Evolutionary conservation across 2,888 invertebrate species (phyloP), one percentile per base, ranked within the genome.

Genomic region (Dasypolia templi): DNA sequence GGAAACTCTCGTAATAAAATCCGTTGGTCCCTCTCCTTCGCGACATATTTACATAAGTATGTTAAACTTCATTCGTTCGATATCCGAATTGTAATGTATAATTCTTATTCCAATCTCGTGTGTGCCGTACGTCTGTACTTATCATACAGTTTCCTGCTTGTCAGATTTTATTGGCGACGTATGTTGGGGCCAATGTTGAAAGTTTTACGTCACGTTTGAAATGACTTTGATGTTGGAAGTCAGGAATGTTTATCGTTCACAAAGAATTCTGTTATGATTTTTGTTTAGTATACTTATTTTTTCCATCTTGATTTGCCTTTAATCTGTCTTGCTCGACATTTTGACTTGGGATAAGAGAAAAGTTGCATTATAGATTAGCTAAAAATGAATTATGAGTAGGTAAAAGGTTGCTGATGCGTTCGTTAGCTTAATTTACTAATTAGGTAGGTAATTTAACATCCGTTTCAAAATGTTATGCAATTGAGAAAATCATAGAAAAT

Each of bases 31-130:
- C 85, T 77, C 62, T 77, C 74, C 61, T 74, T 85, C 74, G 72
- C 81, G 85, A 85, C 85, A 84, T 83, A 85, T 84, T 84, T 85
- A 81, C 81, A 85, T 84, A 84, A 83, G 80, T 80, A 80, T 69
- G 75, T 77, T 81, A 78, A 84, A 85, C 81, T 84, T 83, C 74
- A 85, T 85, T 81, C 85, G 81, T 81, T 84, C 81, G 73, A 81
- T 84, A 83, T 78, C 81, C 55, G 81, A 81, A 68, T 81, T 84
- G 74, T 84, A 85, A 85, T 81, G 73, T 85, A 75, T 83, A 83
- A 85, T 85, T 85, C 74, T 84, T 85, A 84, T 85, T 84, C 84
- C 77, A 61, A 83, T 72, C 84, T 83, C 81, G 78, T 84, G 59
- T 83, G 55, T 64, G 69, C 53, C 73, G 67, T 84, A 75, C 62